These are phyloP conservation scores for Sphyrna mokarran DNA, from an alignment of 2,113 vertebrate species.

Conservation along the genomic window DNA sequence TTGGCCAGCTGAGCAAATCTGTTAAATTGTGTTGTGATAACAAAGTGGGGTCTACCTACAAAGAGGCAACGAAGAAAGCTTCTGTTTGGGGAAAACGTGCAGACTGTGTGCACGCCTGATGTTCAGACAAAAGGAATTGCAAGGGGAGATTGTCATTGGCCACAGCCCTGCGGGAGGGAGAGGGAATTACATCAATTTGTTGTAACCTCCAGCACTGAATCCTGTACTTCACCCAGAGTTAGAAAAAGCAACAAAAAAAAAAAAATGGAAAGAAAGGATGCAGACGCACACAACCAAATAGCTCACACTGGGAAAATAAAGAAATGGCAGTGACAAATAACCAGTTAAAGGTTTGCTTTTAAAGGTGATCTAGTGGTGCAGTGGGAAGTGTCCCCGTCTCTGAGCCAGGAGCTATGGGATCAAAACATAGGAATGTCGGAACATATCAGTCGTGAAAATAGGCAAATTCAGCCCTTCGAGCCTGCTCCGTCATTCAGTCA, in stretches of 20 bases:
- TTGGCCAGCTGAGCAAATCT: not conserved
- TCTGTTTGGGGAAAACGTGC: not conserved
- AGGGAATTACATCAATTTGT: not conserved
- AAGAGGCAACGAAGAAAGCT: not conserved
- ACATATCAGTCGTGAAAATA: no score
- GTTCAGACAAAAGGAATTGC: not conserved
- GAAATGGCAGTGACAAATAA: not conserved
- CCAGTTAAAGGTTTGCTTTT: not conserved
- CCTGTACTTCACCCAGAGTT: not conserved
- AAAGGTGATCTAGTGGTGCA: no score
- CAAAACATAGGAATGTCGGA: no score
- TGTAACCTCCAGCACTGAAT: not conserved
- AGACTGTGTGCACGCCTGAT: not conserved
- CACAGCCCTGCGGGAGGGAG: not conserved
- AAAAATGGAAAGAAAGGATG: not conserved
- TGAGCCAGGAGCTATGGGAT: no score
- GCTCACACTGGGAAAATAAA: not conserved
- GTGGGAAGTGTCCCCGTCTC: no score
- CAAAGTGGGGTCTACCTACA: not conserved
- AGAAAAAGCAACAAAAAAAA: not conserved
- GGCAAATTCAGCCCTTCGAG: no score
- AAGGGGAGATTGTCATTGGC: not conserved
- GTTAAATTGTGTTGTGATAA: not conserved
- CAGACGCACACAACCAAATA: not conserved
- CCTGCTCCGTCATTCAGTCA: no score